Evolutionary conservation across 1,140 invertebrate genomes (phyloP).

Genomic region (Nasonia giraulti): DNA sequence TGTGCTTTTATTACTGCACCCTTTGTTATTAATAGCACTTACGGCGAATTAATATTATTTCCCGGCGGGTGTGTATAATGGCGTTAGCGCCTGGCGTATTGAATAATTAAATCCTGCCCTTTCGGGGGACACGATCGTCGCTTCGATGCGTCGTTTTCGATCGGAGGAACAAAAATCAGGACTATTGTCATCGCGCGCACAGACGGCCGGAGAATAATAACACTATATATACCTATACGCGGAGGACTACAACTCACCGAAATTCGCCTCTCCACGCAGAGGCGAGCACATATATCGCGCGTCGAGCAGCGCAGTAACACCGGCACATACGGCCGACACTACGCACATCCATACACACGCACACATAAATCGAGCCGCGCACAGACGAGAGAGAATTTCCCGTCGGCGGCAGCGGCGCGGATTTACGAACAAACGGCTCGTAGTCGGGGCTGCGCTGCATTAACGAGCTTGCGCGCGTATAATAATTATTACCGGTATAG

Average conservation of each 20-base stretch:
- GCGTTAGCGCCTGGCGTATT: background rate
- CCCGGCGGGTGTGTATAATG: background rate
- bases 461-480: constrained; percentile 58
- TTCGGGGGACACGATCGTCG: background rate
- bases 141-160: no score
- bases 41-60: constrained; percentile 33
- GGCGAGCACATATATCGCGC: background rate
- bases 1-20: constrained; percentile 40
- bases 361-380: background rate
- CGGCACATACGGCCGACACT: background rate
- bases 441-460: constrained; percentile 52
- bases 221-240: no score
- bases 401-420: constrained; percentile 15
- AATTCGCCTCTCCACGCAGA: background rate
- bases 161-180: no score
- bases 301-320: background rate
- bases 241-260: background rate
- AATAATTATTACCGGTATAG: constrained; percentile 46
- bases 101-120: background rate
- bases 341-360: background rate
- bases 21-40: constrained; percentile 55
- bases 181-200: no score
- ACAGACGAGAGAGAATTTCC: background rate
- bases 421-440: constrained; percentile 55
- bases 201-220: no score